Percentiles rank a stretch among this genome's conserved stretches.
phyloP scores from a whole-genome alignment of 2,797 vertebrate genomes.

The Labeo calbasu region DNA sequence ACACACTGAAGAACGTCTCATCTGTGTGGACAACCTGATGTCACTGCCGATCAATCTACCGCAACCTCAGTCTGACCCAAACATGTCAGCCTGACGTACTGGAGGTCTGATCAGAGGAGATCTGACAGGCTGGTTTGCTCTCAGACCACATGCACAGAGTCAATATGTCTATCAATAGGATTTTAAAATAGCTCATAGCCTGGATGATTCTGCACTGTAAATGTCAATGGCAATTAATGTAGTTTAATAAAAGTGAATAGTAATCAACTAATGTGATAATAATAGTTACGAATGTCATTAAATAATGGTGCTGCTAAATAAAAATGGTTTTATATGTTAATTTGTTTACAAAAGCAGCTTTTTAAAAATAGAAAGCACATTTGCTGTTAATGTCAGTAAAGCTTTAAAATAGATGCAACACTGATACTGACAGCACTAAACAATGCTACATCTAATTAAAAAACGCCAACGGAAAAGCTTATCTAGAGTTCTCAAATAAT shows the following conservation, averaged over 20 bases:
- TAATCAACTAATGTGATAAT: not conserved
- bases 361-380: not conserved
- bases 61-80: slow-evolving; percentile 17
- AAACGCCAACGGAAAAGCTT: not conserved
- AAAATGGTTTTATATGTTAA: not conserved
- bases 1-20: slow-evolving; percentile 4
- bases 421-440: not conserved
- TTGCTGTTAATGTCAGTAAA: not conserved
- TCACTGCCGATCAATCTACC: slow-evolving; percentile 15
- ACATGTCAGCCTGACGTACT: not conserved
- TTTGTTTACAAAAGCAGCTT: not conserved
- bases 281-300: not conserved
- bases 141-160: not conserved
- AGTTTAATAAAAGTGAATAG: not conserved
- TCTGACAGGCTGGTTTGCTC: not conserved
- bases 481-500: not conserved
- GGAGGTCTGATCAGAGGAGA: slow-evolving; percentile 9
- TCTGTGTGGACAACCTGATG: not conserved
- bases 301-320: not conserved
- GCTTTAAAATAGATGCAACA: slow-evolving; percentile 1
- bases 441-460: slow-evolving; percentile 8
- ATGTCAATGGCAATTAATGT: not conserved
- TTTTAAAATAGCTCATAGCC: slow-evolving; percentile 9
- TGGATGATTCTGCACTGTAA: not conserved
- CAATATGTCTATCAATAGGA: not conserved